Evolutionary conservation across 2,888 invertebrate species (phyloP).

Genomic region (Cantharis flavilabris): DNA sequence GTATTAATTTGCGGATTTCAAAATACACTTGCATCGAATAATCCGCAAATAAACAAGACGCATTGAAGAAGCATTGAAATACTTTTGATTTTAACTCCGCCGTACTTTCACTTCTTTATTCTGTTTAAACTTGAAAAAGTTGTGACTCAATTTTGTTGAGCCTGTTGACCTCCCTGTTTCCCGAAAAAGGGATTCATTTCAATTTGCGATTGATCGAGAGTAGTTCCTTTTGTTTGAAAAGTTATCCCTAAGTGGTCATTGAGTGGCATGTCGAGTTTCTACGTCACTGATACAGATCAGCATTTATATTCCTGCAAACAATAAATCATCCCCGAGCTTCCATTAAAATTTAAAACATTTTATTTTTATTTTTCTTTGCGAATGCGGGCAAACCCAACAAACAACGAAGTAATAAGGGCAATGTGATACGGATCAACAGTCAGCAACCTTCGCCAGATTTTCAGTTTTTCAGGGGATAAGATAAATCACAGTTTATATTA

Average conservation of each 20-base stretch:
- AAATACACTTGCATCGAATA: not conserved
- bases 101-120: not conserved
- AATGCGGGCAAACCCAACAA: not conserved
- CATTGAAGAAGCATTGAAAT: not conserved
- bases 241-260: not conserved
- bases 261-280: not conserved
- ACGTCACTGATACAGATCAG: not conserved
- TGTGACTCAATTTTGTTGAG: not conserved
- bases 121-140: not conserved
- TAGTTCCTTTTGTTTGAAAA: not conserved
- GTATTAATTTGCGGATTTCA: not conserved
- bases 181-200: not conserved
- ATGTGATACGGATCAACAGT: not conserved
- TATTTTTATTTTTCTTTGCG: not conserved
- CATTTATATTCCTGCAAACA: not conserved
- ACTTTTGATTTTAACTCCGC: not conserved
- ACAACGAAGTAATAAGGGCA: not conserved
- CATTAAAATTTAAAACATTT: not conserved
- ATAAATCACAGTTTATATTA: no score
- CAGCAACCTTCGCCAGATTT: not conserved
- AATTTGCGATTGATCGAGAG: not conserved
- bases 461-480: no score
- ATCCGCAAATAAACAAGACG: not conserved
- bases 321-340: not conserved
- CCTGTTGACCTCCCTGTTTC: not conserved